Evolutionary conservation across 2,113 vertebrate species (phyloP).

Genomic region (Aspidoscelis tigris): DNA sequence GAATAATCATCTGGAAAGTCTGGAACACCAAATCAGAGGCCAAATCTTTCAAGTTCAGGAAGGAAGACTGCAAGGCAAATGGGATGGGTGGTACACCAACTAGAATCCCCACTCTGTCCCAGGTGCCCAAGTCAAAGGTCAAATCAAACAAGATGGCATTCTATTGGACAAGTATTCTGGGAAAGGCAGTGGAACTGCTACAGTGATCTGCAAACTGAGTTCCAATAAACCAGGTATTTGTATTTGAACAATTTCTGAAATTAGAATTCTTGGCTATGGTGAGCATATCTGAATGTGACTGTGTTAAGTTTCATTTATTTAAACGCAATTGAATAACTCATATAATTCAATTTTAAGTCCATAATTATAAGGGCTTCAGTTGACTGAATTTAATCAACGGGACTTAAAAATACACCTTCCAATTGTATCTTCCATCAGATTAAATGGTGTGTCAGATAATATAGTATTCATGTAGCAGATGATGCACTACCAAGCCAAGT

Average conservation of each 20-base stretch:
- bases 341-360: not conserved
- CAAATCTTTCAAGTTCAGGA: no score
- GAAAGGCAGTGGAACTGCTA: not conserved
- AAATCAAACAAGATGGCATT: not conserved
- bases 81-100: no score
- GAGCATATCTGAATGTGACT: not conserved
- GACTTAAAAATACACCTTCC: not conserved
- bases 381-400: not conserved
- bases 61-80: no score
- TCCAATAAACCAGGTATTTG: no score
- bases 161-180: no score
- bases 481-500: not conserved
- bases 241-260: not conserved
- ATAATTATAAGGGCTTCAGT: not conserved
- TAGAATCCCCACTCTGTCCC: no score
- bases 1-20: no score
- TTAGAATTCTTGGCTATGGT: not conserved
- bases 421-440: not conserved
- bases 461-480: not conserved
- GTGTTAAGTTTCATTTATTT: not conserved
- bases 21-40: no score
- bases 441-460: not conserved
- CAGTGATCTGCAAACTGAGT: not conserved
- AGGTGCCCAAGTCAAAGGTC: not conserved
- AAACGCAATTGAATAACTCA: not conserved